A percentile compares a stretch with the other conserved stretches of the same genome.
phyloP scores from a whole-genome alignment of 2,888 invertebrate genomes.

The Hesperia comma region DNA sequence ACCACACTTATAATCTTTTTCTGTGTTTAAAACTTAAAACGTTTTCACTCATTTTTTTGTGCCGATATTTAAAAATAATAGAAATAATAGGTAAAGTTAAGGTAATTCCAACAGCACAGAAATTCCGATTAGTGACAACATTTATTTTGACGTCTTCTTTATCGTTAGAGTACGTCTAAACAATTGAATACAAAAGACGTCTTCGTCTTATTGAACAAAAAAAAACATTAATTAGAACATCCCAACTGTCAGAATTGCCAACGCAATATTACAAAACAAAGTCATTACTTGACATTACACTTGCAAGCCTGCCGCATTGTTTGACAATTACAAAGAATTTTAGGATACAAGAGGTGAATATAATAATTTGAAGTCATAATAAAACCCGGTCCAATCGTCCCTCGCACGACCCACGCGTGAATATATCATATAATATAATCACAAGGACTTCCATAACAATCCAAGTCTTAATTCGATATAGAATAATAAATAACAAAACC shows the following conservation, averaged over 20 bases:
- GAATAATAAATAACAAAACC: slow-evolving; percentile 82
- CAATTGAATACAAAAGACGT: no score
- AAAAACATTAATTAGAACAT: no score
- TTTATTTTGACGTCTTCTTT: neutral
- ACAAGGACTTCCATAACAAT: slow-evolving; percentile 68
- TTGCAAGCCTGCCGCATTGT: neutral
- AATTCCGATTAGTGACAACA: neutral
- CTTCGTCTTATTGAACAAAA: no score
- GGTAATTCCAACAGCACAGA: neutral
- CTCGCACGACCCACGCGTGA: slow-evolving; percentile 37
- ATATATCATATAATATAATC: slow-evolving; percentile 64
- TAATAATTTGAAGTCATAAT: slow-evolving; percentile 10
- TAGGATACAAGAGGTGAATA: slow-evolving; percentile 2
- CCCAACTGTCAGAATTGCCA: no score
- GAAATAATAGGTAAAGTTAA: neutral
- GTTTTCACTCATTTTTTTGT: slow-evolving; percentile 1
- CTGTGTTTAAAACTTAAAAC: neutral
- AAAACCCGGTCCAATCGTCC: neutral
- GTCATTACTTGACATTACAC: neutral
- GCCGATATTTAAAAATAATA: neutral
- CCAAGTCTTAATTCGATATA: slow-evolving; percentile 75
- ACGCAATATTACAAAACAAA: no score
- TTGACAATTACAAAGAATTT: slow-evolving; percentile 1
- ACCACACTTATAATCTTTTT: neutral
- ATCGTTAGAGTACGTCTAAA: no score